Base-by-base conservation (phyloP, 1,140 invertebrate genomes). In the Drosophila ercepeae region DNA sequence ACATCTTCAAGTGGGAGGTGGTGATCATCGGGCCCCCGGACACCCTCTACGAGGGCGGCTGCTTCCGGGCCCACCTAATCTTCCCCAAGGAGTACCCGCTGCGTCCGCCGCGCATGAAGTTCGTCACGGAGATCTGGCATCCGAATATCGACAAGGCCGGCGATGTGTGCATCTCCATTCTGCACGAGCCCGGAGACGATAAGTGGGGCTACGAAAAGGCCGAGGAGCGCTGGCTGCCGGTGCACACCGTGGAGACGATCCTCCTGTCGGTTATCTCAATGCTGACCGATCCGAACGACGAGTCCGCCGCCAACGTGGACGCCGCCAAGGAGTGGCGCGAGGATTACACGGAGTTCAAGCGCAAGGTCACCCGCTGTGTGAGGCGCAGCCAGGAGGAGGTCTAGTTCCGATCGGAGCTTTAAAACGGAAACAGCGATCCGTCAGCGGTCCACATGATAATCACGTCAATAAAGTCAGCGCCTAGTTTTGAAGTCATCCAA, bases 101-200 rank as follows among this genome's bases (percentile, higher is more conserved):
- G 79, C 96, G 97, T 92, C 98, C 99, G 84, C 99, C 99, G 77
- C 96, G 97, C 93, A 99, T 99, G 98, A 98, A 98, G 93, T 99
- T 99, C 94, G 96, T 99, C 65, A 99, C 98, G 89, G 98, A 99
- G 94, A 99, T 99, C 92, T 99, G 98, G 97, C 98, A 99, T 95
- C 98, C 98, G 74, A 99, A 99, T 93, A 99, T 99, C 94, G 98
- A 99, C 91, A 98, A 97, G 93, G 54, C 76, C 5, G 98, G 98
- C 63, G 97, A 98, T 93, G 99, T 99, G n/a, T 99, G 98, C 93
- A 99, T 99, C 94, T 99, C 98, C 89, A 99, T 99, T 92, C 94
- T 99, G 64, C 98, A 99, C 91, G 98, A 99, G 92, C 98, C 99
- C 29, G 99, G 99, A 52, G 98, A 99, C 94, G 99, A 99, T 92